Conservation (phyloP, 2,888 invertebrate genomes). For the Bhutanitis thaidina region DNA sequence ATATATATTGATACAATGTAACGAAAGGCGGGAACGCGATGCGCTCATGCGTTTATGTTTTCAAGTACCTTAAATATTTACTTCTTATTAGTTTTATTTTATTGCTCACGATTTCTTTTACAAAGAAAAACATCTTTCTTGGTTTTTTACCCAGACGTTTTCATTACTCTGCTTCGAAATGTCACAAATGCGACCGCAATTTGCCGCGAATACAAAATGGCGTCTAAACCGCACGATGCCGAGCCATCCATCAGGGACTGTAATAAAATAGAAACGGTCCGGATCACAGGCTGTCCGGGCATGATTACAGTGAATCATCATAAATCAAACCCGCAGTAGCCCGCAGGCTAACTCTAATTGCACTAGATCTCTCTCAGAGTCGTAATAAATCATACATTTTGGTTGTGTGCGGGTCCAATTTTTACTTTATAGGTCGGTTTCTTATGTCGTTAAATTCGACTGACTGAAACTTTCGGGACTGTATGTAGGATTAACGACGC, state of each 20-base stretch:
- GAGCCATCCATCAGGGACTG: constrained; percentile 54
- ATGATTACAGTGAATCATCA: constrained; percentile 71
- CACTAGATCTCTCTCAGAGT: constrained; percentile 49
- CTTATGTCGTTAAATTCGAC: constrained; percentile 50
- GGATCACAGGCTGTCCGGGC: constrained; percentile 57
- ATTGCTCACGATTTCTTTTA: too few species aligned
- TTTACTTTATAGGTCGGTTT: constrained; percentile 50
- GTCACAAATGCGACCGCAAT: constrained; percentile 40
- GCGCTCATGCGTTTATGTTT: background rate
- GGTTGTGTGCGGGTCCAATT: constrained; percentile 54
- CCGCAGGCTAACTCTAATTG: constrained; percentile 71
- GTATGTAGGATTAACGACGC: constrained; percentile 38
- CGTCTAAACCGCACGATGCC: constrained; percentile 51
- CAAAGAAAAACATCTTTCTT: too few species aligned
- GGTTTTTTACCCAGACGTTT: too few species aligned
- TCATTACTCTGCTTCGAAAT: constrained; percentile 12
- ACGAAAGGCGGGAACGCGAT: too few species aligned
- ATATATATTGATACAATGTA: too few species aligned
- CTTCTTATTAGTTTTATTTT: too few species aligned
- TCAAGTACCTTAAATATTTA: too few species aligned
- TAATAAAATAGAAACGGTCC: constrained; percentile 65
- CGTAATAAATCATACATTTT: constrained; percentile 70
- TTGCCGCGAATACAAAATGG: constrained; percentile 50
- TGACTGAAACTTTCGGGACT: constrained; percentile 40
- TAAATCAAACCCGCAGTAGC: constrained; percentile 73